Conservation (phyloP, 2,797 vertebrate species). For the Triplophysa yarkandensis region DNA sequence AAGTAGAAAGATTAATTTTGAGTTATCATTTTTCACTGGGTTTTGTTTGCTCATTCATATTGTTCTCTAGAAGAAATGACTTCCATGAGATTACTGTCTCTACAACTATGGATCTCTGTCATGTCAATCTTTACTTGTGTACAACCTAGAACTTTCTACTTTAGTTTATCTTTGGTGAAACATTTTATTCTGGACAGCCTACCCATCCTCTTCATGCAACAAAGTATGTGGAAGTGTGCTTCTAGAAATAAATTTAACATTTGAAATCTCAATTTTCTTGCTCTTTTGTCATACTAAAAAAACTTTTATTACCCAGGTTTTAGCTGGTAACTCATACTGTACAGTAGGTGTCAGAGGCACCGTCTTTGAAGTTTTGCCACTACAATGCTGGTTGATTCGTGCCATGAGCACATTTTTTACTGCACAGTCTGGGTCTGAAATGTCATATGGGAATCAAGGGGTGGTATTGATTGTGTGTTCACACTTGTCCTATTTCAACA, state of each 20-base stretch:
- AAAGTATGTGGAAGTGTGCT: not conserved
- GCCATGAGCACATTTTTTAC: conserved; percentile 52
- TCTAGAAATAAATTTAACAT: too few species aligned
- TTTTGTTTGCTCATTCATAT: not conserved
- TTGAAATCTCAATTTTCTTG: not conserved
- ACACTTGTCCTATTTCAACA: conserved; percentile 71
- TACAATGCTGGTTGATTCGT: conserved; percentile 9
- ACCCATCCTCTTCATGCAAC: not conserved
- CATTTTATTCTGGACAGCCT: not conserved
- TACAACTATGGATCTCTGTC: not conserved
- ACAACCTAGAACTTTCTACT: not conserved
- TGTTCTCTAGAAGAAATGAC: conserved; percentile 1
- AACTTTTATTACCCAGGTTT: not conserved
- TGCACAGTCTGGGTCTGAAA: conserved; percentile 62
- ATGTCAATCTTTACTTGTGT: not conserved
- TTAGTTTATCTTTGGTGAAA: not conserved
- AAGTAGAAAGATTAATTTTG: not conserved
- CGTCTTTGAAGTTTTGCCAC: conserved; percentile 7
- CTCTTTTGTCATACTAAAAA: not conserved
- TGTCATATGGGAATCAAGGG: conserved; percentile 68
- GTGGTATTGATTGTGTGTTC: conserved; percentile 68
- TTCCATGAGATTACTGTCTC: not conserved
- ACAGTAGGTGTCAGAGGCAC: not conserved
- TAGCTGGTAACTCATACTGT: too few species aligned
- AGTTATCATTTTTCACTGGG: not conserved